Percentiles rank a stretch among this genome's conserved stretches.
These are phyloP conservation scores for Isoperla grammatica DNA, from an alignment of 2,888 invertebrate species.

Conservation along the genomic window DNA sequence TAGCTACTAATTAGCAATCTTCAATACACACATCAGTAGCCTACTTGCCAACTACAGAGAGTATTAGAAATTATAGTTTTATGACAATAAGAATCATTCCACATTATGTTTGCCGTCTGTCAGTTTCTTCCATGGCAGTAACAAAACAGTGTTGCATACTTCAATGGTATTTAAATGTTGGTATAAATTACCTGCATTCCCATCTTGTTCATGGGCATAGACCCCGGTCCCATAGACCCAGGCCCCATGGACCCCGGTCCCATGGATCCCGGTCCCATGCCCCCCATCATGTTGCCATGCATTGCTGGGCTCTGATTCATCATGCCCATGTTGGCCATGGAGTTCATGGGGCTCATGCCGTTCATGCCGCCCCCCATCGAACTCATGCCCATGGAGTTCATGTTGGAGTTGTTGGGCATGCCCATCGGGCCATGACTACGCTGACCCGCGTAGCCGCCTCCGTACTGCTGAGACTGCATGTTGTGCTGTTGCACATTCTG, in stretches of 20 bases:
- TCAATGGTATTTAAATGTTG: no score
- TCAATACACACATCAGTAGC: no score
- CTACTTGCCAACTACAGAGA: no score
- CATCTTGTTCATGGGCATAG: slow-evolving; percentile 33
- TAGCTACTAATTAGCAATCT: no score
- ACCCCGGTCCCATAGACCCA: slow-evolving; percentile 32
- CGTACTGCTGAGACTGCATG: slow-evolving; percentile 59
- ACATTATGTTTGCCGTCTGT: no score
- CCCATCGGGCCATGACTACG: slow-evolving; percentile 51
- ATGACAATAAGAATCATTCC: no score
- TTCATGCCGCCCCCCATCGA: slow-evolving; percentile 42
- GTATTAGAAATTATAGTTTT: no score
- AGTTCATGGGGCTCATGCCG: slow-evolving; percentile 60
- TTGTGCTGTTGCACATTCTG: slow-evolving; percentile 53
- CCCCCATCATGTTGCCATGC: slow-evolving; percentile 37
- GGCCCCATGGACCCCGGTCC: slow-evolving; percentile 9
- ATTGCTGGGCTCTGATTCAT: slow-evolving; percentile 38
- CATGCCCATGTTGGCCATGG: slow-evolving; percentile 61
- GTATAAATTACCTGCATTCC: slow-evolving; percentile 43
- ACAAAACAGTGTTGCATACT: no score
- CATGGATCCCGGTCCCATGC: slow-evolving; percentile 26
- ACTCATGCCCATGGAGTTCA: slow-evolving; percentile 51
- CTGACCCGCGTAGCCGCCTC: slow-evolving; percentile 53
- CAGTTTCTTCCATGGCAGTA: no score
- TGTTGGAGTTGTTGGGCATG: slow-evolving; percentile 46